Base-by-base conservation (phyloP, 1,140 invertebrate species). In the Caenorhabditis latens region DNA sequence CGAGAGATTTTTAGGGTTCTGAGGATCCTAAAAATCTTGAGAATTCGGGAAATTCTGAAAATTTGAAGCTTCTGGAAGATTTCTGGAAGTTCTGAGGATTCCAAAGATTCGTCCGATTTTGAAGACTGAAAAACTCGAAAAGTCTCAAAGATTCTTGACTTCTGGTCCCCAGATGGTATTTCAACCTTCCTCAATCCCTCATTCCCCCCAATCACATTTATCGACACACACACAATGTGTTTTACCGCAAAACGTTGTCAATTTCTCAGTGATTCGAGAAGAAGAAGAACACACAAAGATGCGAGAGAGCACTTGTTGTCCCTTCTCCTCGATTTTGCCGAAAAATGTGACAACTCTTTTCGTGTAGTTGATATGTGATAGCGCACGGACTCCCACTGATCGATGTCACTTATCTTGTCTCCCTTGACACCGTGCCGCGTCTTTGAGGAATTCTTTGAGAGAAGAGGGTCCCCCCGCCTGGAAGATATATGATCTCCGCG, bases 401-500 rank as follows among this genome's bases (percentile, higher is more conserved):
- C 46, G 46, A 24, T 53, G 46, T 79, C 71, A 79, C 71, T 79
- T 79, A 79, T 79, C 71, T 79, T 79, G 43, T 50, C 71, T 53
- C 46, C 46, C n/a, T 79, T 79, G n/a, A 79, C 71, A 50, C 71
- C 71, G 71, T 46, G 43, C 67, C 40, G 67, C 14, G 16, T 13
- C 9, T 19, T 46, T n/a, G 43, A 71, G 32, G 24, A 21, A 4
- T 58, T 21, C n/a, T 58, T 32, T n/a, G 55, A 58, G 55, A 40
- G n/a, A 24, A 46, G 6, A 79, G 53, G 71, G 46, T 79, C 65
- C 13, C 13, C 63, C 13, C 71, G 40, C n/a, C 46, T 13, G 0
- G n/a, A 79, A 79, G 71, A 79, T 79, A 79, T 79, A 79, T 79
- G 46, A 50, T 32, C 71, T 79, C 71, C 42, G 42, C 46, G 32